These are phyloP conservation scores for Tryphoninae sp. DNA, from an alignment of 2,888 invertebrate species.

Conservation along the genomic window DNA sequence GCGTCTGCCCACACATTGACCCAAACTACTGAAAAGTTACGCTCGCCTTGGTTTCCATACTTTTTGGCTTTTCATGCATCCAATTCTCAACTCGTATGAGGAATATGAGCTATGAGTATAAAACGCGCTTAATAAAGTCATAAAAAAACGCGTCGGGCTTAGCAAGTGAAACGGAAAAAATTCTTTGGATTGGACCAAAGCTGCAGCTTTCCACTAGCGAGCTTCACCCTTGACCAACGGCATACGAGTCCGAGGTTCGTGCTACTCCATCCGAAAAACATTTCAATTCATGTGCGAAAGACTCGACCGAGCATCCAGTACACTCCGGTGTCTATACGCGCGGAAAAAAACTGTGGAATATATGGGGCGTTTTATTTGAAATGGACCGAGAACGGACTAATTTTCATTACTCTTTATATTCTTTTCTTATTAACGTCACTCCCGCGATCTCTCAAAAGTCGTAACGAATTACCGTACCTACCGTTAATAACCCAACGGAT, in stretches of 20 bases:
- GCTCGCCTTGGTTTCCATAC: slow-evolving; percentile 18
- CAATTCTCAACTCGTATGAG: slow-evolving; percentile 40
- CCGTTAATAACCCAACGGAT: background rate
- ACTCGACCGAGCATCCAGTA: slow-evolving; percentile 25
- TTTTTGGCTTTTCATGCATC: slow-evolving; percentile 33
- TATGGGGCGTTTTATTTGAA: slow-evolving; percentile 9
- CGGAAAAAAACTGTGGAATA: slow-evolving; percentile 21
- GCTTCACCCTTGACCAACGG: slow-evolving; percentile 15
- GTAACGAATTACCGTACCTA: background rate
- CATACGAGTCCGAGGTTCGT: slow-evolving; percentile 25
- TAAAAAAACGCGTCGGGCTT: background rate
- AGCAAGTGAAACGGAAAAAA: slow-evolving; percentile 16
- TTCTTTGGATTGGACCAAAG: slow-evolving; percentile 37
- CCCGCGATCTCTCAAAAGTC: too few species aligned
- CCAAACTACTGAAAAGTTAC: slow-evolving; percentile 32
- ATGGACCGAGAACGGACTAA: background rate
- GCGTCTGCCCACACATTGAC: slow-evolving; percentile 37
- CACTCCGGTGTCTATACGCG: slow-evolving; percentile 16
- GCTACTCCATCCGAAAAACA: slow-evolving; percentile 47
- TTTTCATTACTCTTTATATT: too few species aligned
- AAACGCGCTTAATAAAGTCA: slow-evolving; percentile 37
- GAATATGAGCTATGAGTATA: slow-evolving; percentile 26
- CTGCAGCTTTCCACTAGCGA: slow-evolving; percentile 12
- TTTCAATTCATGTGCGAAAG: slow-evolving; percentile 51
- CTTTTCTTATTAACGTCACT: too few species aligned